Base-by-base conservation (phyloP, 2,113 vertebrate genomes). In the Xenopus borealis region DNA sequence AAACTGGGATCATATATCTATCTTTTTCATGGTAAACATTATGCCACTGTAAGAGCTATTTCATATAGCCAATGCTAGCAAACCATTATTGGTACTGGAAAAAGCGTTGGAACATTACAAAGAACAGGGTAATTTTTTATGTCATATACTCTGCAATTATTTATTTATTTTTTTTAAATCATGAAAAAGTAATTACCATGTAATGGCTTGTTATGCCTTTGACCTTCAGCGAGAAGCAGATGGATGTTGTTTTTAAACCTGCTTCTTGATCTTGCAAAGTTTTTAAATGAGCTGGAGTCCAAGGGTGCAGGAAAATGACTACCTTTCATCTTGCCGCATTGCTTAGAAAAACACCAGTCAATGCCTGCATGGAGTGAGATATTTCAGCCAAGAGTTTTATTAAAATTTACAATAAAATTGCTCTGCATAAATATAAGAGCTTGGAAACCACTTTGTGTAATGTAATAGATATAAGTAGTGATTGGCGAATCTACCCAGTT, bases 271-370 rank as follows among this genome's bases (percentile, higher is more conserved):
- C 66, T 27, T 16, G 79, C 78, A 69, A 71, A 79, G 75, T 80
- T 69, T 82, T 73, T 81, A 63, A 68, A 63, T n/a, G 78, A 66
- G 44, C 27, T 80, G 76, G 68, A 81, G 79, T 78, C 58, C 45
- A 62, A 69, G 46, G 58, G 61, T 45, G 44, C 44, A 67, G 61
- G 58, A 16, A 78, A 69, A 69, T 45, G 40, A 68, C 16, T 53
- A 30, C 55, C 64, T 62, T 18, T 44, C 18, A 75, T 63, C 19
- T 40, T 10, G 14, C 55, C 62, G 52, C 1, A 3, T 64, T 68
- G 76, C 12, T 74, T 33, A 50, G 46, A 50, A 50, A 50, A 50
- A 10, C 10, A 3, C 13, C 13, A 10, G 46, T 10, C 46, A 2
- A 4, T 10, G 46, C 13, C 13, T 14, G 10, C 46, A 10, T 50